Conservation (phyloP, 2,113 vertebrate genomes). For the Narcine bancroftii region DNA sequence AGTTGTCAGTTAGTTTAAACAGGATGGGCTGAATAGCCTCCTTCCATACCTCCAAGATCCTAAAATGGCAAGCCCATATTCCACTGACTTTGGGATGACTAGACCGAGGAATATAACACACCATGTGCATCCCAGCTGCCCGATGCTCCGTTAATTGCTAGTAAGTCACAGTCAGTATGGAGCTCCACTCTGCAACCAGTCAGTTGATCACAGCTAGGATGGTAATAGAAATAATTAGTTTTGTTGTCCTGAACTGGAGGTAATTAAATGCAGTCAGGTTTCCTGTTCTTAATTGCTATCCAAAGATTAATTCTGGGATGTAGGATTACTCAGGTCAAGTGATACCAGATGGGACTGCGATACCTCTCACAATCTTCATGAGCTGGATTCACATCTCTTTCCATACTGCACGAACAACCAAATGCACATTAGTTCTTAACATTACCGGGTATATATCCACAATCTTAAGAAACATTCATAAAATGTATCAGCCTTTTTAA, state of each 20-base stretch:
- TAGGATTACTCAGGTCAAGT: neutral
- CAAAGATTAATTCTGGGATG: neutral
- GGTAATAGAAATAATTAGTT: neutral
- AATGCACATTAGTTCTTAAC: neutral
- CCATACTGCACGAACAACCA: neutral
- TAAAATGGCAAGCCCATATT: neutral
- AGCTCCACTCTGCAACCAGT: neutral
- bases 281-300: constrained; percentile 3
- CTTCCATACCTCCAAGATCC: neutral
- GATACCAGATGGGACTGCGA: neutral
- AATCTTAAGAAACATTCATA: neutral
- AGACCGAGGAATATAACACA: neutral
- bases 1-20: no score
- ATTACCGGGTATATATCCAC: neutral
- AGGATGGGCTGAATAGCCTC: neutral
- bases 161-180: neutral
- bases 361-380: neutral
- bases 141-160: neutral
- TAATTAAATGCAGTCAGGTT: neutral
- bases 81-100: neutral
- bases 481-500: no score
- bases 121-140: neutral
- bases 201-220: neutral
- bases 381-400: neutral
- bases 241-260: neutral